Conservation (phyloP, 2,888 invertebrate genomes). For the Caradrina clavipalpis region DNA sequence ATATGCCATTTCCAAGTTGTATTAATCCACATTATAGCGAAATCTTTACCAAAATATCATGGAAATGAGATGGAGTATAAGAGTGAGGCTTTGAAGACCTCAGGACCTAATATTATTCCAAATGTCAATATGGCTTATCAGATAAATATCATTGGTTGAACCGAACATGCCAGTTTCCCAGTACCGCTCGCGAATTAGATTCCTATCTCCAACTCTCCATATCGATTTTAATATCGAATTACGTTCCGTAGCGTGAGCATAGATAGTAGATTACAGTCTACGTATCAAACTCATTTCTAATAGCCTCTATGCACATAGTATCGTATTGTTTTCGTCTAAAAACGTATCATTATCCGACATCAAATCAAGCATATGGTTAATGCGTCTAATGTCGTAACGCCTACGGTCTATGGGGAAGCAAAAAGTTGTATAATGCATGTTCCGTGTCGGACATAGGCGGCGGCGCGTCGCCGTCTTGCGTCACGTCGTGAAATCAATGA, state of each 20-base stretch:
- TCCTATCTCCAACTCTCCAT: constrained; percentile 49
- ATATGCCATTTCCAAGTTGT: too few relatives aligned
- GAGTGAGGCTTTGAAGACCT: neutral
- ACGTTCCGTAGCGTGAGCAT: constrained; percentile 38
- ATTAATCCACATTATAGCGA: neutral
- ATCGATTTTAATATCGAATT: constrained; percentile 55
- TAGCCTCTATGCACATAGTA: constrained; percentile 48
- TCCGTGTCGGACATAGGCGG: constrained; percentile 69
- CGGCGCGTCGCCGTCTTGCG: constrained; percentile 76
- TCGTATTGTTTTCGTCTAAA: constrained; percentile 62
- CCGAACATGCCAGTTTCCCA: constrained; percentile 24
- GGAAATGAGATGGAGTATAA: constrained; percentile 1
- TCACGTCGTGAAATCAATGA: constrained; percentile 87
- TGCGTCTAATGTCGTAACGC: constrained; percentile 68
- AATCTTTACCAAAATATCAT: neutral
- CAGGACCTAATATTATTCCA: constrained; percentile 18
- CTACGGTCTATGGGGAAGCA: constrained; percentile 71
- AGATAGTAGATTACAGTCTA: constrained; percentile 47
- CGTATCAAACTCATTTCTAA: constrained; percentile 42
- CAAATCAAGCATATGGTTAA: constrained; percentile 63
- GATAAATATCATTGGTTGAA: constrained; percentile 26
- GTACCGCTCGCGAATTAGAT: constrained; percentile 46
- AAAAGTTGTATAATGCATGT: constrained; percentile 77
- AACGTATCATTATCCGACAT: constrained; percentile 69
- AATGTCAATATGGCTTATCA: constrained; percentile 38